Evolutionary conservation across 1,140 invertebrate genomes (phyloP), one percentile per base, ranked within the genome.

Genomic region (Drosophila kohkoa): DNA sequence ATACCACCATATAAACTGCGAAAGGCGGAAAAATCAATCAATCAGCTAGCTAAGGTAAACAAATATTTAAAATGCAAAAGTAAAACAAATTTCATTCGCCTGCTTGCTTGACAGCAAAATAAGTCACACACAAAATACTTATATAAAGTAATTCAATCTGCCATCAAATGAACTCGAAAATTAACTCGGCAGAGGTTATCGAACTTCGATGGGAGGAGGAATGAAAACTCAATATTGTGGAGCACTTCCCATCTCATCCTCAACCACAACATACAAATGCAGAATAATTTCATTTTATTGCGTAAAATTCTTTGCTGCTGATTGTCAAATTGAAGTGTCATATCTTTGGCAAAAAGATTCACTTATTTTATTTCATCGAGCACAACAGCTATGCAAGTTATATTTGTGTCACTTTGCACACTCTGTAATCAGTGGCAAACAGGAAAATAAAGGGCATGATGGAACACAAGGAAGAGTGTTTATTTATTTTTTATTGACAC

Each of bases 61-160:
- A 65, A 54, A 65, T 65, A 65, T 65, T 65, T 65, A 54, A 65
- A 60, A 60, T 60, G 43, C 35, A 46, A 60, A 46, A 60, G 45
- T 32, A 32, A 32, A 60, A 46, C 43, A 60, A 60, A 48, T 48
- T 32, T 60, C 30, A 59, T 6, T 16, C 55, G 55, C 38, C n/a
- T 32, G n/a, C 30, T 59, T 59, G 38, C 30, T 59, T 59, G 38
- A 43, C 55, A 59, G 55, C 55, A 43, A 43, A 30, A 59, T 59
- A 59, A 43, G 11, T 28, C 35, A 28, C 38, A 45, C 20, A 25
- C 20, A 32, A 60, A 45, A 38, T 16, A 25, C 20, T 25, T 25
- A 58, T 30, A 59, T 45, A 28, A 59, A 59, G 57, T 46, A 46
- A 59, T 59, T 59, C 57, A 59, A 59, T 59, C 41, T 57, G 43